Evolutionary conservation across 2,888 invertebrate species (phyloP), one percentile per base, ranked within the genome.

Genomic region (Meghimatium bilineatum): DNA sequence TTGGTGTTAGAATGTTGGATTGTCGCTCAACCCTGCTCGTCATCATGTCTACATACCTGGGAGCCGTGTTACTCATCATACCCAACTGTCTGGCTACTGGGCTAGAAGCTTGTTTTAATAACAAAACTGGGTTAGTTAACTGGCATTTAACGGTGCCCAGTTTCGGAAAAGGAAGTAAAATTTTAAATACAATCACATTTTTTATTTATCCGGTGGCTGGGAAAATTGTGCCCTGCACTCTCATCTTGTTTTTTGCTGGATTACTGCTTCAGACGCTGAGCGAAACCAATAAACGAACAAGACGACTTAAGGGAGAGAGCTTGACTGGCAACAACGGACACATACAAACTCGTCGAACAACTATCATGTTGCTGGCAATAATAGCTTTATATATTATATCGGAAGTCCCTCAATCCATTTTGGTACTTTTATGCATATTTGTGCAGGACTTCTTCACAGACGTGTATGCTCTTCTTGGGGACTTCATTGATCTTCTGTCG

Each of bases 191-290:
- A n/a, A 60, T 87, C 49, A 86, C 83, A 49, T 87, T 98, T 94
- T 97, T 97, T 96, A 96, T 97, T 90, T 98, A 98, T 94, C 96
- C 97, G 93, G 96, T 98, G 17, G 96, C 98, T 85, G 96, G 98
- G 87, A 98, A 98, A 94, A 94, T 98, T 82, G 96, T 98, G 87
- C 98, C 98, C 5, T 97, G 98, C 93, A 95, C 97, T 84, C 96
- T 96, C 0, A 95, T 98, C 75, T 98, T 97, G 5, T 95, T 97
- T 32, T 93, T 95, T 78, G 94, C 94, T 29, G 91, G 93, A 34
- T 89, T 94, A 5, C 89, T 94, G 26, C 89, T 94, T 10, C 88
- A 91, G 77, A 94, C 94, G 6, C 91, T 94, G 80, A 89, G 92
- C 71, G 88, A 90, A 76, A 90, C 89, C 34, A 88, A 89, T 77